Evolutionary conservation across 2,113 vertebrate species (phyloP).

Genomic region (Misgurnus mizolepis): DNA sequence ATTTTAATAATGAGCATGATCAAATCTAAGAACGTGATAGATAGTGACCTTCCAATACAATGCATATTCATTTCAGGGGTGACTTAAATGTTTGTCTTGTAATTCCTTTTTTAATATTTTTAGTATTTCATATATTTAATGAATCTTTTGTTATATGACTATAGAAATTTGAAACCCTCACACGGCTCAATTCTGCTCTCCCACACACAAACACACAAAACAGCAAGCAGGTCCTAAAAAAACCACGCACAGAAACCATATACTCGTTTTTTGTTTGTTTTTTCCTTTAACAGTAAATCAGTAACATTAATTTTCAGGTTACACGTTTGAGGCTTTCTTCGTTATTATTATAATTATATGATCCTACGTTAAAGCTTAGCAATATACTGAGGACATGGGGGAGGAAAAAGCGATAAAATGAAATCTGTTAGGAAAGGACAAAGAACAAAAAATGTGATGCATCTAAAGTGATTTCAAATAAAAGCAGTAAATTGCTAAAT

Average conservation of each 20-base stretch:
- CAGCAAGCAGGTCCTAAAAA: slow-evolving; percentile 80
- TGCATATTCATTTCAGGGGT: slow-evolving; percentile 78
- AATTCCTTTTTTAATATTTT: slow-evolving; percentile 57
- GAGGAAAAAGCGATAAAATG: slow-evolving; percentile 69
- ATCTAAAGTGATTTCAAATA: slow-evolving; percentile 66
- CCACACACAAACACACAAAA: slow-evolving; percentile 72
- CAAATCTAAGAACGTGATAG: slow-evolving; percentile 80
- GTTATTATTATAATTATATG: slow-evolving; percentile 74
- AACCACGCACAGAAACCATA: slow-evolving; percentile 79
- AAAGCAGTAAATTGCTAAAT: slow-evolving; percentile 80
- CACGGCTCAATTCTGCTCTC: slow-evolving; percentile 74
- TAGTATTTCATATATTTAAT: slow-evolving; percentile 80
- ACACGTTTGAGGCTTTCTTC: slow-evolving; percentile 84
- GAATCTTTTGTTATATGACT: slow-evolving; percentile 73
- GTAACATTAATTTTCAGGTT: slow-evolving; percentile 80
- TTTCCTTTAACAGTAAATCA: slow-evolving; percentile 77
- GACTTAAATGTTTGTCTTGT: slow-evolving; percentile 68
- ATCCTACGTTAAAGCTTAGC: slow-evolving; percentile 91
- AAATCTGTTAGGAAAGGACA: slow-evolving; percentile 68
- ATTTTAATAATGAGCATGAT: slow-evolving; percentile 82
- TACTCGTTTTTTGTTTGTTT: slow-evolving; percentile 74
- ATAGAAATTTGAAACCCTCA: slow-evolving; percentile 82
- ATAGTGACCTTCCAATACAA: slow-evolving; percentile 79
- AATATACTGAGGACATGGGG: slow-evolving; percentile 77
- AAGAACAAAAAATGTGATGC: slow-evolving; percentile 64